Percentiles rank a stretch among this genome's conserved stretches.
These are phyloP conservation scores for Eulemur coronatus DNA, from an alignment of 2,797 vertebrate genomes.

Conservation along the genomic window DNA sequence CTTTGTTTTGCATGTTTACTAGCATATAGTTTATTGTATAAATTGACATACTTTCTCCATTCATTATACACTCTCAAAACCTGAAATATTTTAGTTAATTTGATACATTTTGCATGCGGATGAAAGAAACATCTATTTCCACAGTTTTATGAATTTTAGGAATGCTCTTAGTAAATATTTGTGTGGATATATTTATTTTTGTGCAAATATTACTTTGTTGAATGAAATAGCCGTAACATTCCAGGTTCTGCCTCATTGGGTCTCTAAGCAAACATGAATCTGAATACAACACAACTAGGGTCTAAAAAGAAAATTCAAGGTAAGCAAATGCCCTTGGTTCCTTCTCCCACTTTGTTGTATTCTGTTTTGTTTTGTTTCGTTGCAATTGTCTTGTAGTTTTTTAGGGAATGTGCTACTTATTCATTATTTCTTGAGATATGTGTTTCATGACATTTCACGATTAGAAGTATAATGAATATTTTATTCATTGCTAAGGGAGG, in stretches of 20 bases:
- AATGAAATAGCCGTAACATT: slow-evolving; percentile 99
- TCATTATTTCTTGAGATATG: background rate
- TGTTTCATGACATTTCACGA: slow-evolving; percentile 9
- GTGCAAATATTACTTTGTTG: slow-evolving; percentile 93
- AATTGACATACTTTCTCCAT: slow-evolving; percentile 69
- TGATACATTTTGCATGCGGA: slow-evolving; percentile 86
- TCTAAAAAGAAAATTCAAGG: slow-evolving; percentile 96
- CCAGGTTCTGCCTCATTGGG: slow-evolving; percentile 99
- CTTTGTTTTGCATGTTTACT: slow-evolving; percentile 82
- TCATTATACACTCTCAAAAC: slow-evolving; percentile 20
- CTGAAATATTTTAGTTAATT: slow-evolving; percentile 63
- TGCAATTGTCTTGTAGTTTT: slow-evolving; percentile 51
- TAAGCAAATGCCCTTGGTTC: slow-evolving; percentile 88
- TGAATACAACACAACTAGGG: slow-evolving; percentile 99
- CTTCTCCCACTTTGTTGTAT: slow-evolving; percentile 64
- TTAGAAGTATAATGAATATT: background rate
- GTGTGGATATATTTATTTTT: slow-evolving; percentile 86
- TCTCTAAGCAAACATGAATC: slow-evolving; percentile 99
- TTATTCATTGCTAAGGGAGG: background rate
- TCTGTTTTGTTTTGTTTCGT: slow-evolving; percentile 69
- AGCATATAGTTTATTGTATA: slow-evolving; percentile 76
- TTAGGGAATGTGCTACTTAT: slow-evolving; percentile 20
- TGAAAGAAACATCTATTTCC: slow-evolving; percentile 58
- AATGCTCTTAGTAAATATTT: slow-evolving; percentile 84
- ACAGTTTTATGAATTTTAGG: slow-evolving; percentile 74